Evolutionary conservation across 2,888 invertebrate genomes (phyloP), one percentile per base, ranked within the genome.

Genomic region (Lasioglossum leucozonium): DNA sequence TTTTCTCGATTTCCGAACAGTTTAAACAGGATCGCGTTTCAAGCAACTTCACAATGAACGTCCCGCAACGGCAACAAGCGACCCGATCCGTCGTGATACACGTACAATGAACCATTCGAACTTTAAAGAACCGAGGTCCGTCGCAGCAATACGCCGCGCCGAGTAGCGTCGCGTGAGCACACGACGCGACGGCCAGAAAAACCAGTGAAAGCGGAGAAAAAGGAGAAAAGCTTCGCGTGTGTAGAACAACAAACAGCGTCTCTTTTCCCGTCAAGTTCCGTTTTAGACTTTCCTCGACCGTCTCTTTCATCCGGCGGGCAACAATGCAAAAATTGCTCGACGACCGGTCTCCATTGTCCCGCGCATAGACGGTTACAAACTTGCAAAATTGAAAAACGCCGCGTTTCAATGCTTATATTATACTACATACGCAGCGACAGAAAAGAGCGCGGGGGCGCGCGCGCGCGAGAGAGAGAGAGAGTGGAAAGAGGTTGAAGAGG

Each of bases 361-460:
- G 8, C 4, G 71, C 67, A 84, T 77, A 84, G 77, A 77, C 73
- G 76, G 67, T 85, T 84, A 74, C 74, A 84, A 85, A 85, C 84
- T 85, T 79, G 85, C 77, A 85, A 85, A 85, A 85, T 85, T 80
- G 85, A 84, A 85, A 85, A 85, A 85, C 85, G 84, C 77, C 80
- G 77, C 65, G 77, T 75, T 78, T 84, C 80, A 80, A 85, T 81
- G 85, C 85, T 85, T 84, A 84, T 84, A 83, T 83, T 84, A 83
- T 76, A 76, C 78, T 76, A 76, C 78, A 75, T 65, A 74, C 71
- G 69, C 44, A 79, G 62, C 18, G 69, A 16, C 40, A 26, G 18
- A 71, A 16, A 51, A 67, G 40, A 67, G 37, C 67, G 37, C 8
- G 22, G 34, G 34, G 3, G 34, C 4, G 55, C 4, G 10, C 10